A percentile compares a stretch with the other conserved stretches of the same genome.
phyloP scores from a whole-genome alignment of 2,113 vertebrate species.

The Epinephelus fuscoguttatus region DNA sequence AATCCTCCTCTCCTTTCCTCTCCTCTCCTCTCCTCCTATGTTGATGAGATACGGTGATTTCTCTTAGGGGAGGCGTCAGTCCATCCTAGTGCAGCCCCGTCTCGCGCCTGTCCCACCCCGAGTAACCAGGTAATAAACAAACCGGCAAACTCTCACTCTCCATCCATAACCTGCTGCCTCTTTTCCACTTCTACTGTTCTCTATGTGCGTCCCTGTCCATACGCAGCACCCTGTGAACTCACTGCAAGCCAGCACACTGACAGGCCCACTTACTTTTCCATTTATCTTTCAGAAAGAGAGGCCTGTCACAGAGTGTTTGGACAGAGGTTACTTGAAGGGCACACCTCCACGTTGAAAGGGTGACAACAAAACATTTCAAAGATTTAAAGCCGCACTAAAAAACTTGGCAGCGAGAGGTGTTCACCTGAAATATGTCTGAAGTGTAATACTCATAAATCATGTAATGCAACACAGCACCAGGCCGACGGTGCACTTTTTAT shows the following conservation, averaged over 20 bases:
- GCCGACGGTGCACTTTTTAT: not conserved
- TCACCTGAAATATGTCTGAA: not conserved
- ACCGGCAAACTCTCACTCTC: constrained; percentile 77
- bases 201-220: constrained; percentile 76
- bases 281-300: constrained; percentile 18
- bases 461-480: not conserved
- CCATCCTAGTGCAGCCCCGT: constrained; percentile 90
- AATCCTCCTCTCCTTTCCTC: constrained; percentile 56
- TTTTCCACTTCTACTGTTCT: constrained; percentile 68
- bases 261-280: constrained; percentile 29
- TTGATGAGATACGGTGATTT: constrained; percentile 91
- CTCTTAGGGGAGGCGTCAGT: constrained; percentile 90
- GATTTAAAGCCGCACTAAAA: constrained; percentile 16
- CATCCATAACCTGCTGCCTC: constrained; percentile 74
- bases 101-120: constrained; percentile 87
- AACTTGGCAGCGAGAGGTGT: not conserved
- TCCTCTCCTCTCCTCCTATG: constrained; percentile 76
- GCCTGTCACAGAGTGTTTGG: constrained; percentile 42
- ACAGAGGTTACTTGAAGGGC: constrained; percentile 15
- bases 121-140: constrained; percentile 87
- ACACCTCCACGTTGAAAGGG: not conserved
- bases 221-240: constrained; percentile 59
- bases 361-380: constrained; percentile 43
- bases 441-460: constrained; percentile 11
- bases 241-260: constrained; percentile 53